Percentiles rank a stretch among this genome's conserved stretches.
These are phyloP conservation scores for Sesia apiformis DNA, from an alignment of 2,888 invertebrate genomes.

Conservation along the genomic window DNA sequence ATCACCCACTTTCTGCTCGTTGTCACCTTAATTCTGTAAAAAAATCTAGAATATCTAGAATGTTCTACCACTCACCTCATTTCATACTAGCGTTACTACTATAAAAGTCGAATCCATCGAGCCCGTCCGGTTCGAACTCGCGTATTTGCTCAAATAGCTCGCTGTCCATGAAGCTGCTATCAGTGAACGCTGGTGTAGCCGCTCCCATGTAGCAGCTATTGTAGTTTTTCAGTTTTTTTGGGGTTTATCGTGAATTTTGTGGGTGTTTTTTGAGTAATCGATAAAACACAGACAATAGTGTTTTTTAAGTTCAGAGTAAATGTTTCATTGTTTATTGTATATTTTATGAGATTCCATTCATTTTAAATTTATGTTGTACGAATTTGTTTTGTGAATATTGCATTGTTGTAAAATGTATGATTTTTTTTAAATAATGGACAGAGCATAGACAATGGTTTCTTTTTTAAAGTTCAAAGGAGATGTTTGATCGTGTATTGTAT, in stretches of 20 bases:
- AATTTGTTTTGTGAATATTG: background rate
- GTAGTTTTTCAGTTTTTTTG: slow-evolving; percentile 29
- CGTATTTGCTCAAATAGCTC: slow-evolving; percentile 62
- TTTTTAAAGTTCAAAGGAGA: too few species aligned
- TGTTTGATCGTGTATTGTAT: too few species aligned
- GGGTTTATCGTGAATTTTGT: background rate
- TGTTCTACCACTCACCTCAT: slow-evolving; percentile 28
- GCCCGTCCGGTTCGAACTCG: slow-evolving; percentile 50
- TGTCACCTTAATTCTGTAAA: too few species aligned
- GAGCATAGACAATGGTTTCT: too few species aligned
- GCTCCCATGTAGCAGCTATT: slow-evolving; percentile 28
- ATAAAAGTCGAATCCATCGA: slow-evolving; percentile 56
- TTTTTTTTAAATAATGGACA: background rate
- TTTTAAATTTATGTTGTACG: background rate
- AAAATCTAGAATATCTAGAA: too few species aligned
- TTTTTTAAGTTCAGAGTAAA: background rate
- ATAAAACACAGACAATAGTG: background rate
- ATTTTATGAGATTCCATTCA: background rate
- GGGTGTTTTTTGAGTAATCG: background rate
- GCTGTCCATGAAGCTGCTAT: slow-evolving; percentile 54
- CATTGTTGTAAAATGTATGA: background rate
- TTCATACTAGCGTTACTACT: slow-evolving; percentile 45
- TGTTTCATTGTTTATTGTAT: too few species aligned
- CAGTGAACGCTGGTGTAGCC: slow-evolving; percentile 47
- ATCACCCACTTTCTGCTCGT: too few species aligned